These are phyloP conservation scores for Lottia scabra DNA, from an alignment of 2,888 invertebrate genomes.

Conservation along the genomic window DNA sequence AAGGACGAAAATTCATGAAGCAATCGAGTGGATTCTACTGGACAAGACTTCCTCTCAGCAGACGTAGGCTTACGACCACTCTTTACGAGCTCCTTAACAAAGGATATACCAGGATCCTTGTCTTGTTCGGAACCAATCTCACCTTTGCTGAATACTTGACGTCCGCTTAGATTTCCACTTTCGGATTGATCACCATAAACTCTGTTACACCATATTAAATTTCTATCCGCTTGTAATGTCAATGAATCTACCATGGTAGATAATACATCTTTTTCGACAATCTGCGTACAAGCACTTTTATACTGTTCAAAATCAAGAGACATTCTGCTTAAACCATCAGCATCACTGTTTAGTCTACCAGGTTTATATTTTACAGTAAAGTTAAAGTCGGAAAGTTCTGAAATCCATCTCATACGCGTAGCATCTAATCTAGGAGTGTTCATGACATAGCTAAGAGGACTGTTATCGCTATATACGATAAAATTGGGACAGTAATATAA, in stretches of 20 bases:
- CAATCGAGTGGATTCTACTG: not conserved
- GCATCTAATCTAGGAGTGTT: not conserved
- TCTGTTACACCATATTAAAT: not conserved
- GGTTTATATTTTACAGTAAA: constrained; percentile 10
- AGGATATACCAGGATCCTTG: not conserved
- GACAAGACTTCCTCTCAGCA: not conserved
- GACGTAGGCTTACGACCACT: not conserved
- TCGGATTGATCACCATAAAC: not conserved
- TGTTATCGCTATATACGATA: no score
- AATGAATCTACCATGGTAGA: not conserved
- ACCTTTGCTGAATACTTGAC: not conserved
- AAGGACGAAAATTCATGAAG: not conserved
- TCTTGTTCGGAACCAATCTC: not conserved
- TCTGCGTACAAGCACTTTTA: not conserved
- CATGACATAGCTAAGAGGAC: not conserved
- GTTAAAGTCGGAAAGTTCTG: not conserved
- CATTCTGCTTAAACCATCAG: constrained; percentile 18
- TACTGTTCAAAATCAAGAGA: not conserved
- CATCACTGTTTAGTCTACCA: constrained; percentile 26
- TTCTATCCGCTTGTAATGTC: not conserved
- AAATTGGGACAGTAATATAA: constrained; percentile 11
- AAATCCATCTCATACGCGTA: not conserved
- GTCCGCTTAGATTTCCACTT: not conserved
- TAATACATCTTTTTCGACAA: not conserved
- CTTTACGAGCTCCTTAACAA: not conserved